Evolutionary conservation across 2,888 invertebrate species (phyloP).

Genomic region (Caenorhabditis auriculariae): DNA sequence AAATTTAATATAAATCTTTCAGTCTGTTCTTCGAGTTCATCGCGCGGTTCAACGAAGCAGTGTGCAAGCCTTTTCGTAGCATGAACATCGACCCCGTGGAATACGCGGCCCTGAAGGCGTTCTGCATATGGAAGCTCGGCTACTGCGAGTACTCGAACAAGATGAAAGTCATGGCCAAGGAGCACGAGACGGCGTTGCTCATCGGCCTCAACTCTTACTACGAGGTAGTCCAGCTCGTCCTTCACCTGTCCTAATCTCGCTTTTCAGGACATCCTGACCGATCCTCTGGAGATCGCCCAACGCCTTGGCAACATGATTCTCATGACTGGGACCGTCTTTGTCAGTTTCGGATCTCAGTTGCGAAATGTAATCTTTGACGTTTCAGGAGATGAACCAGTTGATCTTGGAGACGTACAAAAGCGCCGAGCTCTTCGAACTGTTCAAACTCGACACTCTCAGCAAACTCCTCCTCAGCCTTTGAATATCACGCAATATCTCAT

Average conservation of each 20-base stretch:
- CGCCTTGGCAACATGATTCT: slow-evolving; percentile 32
- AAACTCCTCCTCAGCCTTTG: slow-evolving; percentile 19
- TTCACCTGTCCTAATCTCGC: not conserved
- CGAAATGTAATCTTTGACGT: not conserved
- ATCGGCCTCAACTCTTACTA: slow-evolving; percentile 28
- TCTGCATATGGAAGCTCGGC: slow-evolving; percentile 43
- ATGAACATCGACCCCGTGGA: slow-evolving; percentile 32
- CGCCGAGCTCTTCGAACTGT: slow-evolving; percentile 23
- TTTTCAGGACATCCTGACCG: slow-evolving; percentile 4
- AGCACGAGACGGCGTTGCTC: slow-evolving; percentile 26
- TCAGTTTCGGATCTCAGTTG: slow-evolving; percentile 9
- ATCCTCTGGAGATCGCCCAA: slow-evolving; percentile 11
- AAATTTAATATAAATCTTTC: slow-evolving; percentile 11
- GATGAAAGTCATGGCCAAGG: slow-evolving; percentile 27
- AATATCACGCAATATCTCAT: not conserved
- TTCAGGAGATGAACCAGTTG: slow-evolving; percentile 30
- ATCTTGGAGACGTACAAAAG: slow-evolving; percentile 32
- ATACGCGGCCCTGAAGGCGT: slow-evolving; percentile 39
- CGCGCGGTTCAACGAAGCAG: slow-evolving; percentile 18
- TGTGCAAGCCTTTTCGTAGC: slow-evolving; percentile 21
- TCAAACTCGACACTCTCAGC: slow-evolving; percentile 22
- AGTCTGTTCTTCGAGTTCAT: slow-evolving; percentile 26
- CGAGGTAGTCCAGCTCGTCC: slow-evolving; percentile 5
- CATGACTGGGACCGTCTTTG: slow-evolving; percentile 37
- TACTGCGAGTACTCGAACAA: slow-evolving; percentile 34